phyloP scores from a whole-genome alignment of 2,113 vertebrate species.

The Axis porcinus region DNA sequence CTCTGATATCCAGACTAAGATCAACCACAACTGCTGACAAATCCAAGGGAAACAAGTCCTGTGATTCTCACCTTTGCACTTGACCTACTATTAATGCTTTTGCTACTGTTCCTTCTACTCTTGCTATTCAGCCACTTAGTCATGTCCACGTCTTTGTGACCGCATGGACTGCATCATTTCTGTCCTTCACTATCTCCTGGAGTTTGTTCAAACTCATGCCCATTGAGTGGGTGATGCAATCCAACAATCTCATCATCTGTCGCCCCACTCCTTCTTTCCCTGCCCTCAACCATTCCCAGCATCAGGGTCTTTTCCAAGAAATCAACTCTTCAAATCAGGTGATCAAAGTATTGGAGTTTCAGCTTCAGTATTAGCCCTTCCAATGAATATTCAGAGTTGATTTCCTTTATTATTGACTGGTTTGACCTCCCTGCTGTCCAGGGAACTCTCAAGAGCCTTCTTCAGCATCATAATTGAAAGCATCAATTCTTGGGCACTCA shows the following conservation, averaged over 20 bases:
- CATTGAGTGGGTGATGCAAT: not conserved
- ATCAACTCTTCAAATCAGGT: not conserved
- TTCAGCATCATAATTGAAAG: too few species aligned
- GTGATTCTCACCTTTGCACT: not conserved
- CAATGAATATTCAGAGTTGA: not conserved
- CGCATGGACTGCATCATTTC: not conserved
- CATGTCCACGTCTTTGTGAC: not conserved
- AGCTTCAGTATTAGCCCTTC: not conserved
- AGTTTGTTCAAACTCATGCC: not conserved
- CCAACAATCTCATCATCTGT: not conserved
- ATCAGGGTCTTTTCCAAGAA: not conserved
- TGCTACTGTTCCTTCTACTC: not conserved
- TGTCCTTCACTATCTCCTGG: not conserved
- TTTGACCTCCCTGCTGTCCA: not conserved
- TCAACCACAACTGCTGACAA: not conserved
- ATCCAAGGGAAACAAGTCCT: not conserved
- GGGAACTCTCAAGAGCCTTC: not conserved
- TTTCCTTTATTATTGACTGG: not conserved
- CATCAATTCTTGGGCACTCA: too few species aligned
- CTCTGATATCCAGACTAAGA: not conserved
- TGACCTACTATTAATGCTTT: not conserved
- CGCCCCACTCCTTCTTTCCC: not conserved
- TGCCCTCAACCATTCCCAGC: not conserved
- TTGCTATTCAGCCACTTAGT: not conserved
- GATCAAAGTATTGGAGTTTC: not conserved